A percentile compares a stretch with the other conserved stretches of the same genome.
phyloP scores from a whole-genome alignment of 2,113 vertebrate species.

The Sclerurus mexicanus region DNA sequence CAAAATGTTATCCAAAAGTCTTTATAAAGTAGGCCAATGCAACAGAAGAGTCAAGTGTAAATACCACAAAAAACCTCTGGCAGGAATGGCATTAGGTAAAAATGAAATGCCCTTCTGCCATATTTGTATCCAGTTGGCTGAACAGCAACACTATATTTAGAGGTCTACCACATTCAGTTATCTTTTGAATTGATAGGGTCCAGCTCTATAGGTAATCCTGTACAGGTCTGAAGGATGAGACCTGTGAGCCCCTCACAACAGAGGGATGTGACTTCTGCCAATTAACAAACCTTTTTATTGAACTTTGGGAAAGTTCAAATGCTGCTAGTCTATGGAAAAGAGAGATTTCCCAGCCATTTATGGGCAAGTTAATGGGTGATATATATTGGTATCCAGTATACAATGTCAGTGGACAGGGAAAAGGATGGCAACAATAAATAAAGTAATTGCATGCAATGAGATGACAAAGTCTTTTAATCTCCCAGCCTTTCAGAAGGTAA shows the following conservation, averaged over 20 bases:
- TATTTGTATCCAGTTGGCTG: not conserved
- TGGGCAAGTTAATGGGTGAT: not conserved
- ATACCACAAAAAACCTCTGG: not conserved
- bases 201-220: not conserved
- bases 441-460: not conserved
- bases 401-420: not conserved
- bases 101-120: not conserved
- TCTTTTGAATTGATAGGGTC: not conserved
- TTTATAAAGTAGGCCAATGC: not conserved
- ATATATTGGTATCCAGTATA: rapidly evolving
- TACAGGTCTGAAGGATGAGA: not conserved
- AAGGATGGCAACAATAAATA: not conserved
- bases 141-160: not conserved
- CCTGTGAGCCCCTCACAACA: not conserved
- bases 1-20: not conserved
- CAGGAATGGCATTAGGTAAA: not conserved
- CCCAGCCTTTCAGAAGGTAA: not conserved
- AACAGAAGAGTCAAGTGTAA: not conserved
- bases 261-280: not conserved
- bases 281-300: not conserved
- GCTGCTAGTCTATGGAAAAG: not conserved
- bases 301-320: not conserved
- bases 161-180: not conserved
- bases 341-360: not conserved
- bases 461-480: not conserved